phyloP scores from a whole-genome alignment of 2,113 vertebrate species.

The Brachyistius frenatus region DNA sequence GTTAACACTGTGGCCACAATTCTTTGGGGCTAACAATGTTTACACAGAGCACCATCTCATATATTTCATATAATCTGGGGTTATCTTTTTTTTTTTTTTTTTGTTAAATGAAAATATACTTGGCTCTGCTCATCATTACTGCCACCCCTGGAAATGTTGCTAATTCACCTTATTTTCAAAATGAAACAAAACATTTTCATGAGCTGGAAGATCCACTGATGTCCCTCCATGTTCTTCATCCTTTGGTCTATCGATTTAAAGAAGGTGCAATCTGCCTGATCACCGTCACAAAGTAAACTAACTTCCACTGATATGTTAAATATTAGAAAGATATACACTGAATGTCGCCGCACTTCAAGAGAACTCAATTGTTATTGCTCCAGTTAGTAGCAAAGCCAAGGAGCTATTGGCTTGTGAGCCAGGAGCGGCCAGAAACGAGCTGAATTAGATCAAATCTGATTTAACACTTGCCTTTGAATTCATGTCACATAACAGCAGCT shows the following conservation, averaged over 20 bases:
- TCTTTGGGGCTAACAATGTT: constrained; percentile 10
- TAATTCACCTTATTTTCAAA: constrained; percentile 7
- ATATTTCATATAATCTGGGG: not conserved
- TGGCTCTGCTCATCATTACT: not conserved
- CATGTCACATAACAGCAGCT: not conserved
- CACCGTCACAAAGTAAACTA: not conserved
- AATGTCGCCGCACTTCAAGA: not conserved
- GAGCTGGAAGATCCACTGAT: not conserved
- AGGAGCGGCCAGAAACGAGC: not conserved
- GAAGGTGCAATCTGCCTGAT: not conserved
- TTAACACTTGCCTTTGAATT: not conserved
- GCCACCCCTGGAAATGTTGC: constrained; percentile 23
- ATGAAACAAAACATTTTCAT: not conserved
- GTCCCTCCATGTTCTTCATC: not conserved
- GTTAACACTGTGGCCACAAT: constrained; percentile 25
- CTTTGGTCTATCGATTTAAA: not conserved
- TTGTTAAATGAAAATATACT: constrained; percentile 10
- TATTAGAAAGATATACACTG: constrained; percentile 23
- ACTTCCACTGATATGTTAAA: constrained; percentile 24
- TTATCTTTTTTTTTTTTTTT: not conserved
- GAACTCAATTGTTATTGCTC: constrained; percentile 4
- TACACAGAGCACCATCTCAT: constrained; percentile 49
- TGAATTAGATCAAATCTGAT: not conserved
- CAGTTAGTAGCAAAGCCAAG: constrained; percentile 20
- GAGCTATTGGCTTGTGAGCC: not conserved